phyloP scores from a whole-genome alignment of 2,888 invertebrate genomes.

The Branchinecta sandiegonensis region DNA sequence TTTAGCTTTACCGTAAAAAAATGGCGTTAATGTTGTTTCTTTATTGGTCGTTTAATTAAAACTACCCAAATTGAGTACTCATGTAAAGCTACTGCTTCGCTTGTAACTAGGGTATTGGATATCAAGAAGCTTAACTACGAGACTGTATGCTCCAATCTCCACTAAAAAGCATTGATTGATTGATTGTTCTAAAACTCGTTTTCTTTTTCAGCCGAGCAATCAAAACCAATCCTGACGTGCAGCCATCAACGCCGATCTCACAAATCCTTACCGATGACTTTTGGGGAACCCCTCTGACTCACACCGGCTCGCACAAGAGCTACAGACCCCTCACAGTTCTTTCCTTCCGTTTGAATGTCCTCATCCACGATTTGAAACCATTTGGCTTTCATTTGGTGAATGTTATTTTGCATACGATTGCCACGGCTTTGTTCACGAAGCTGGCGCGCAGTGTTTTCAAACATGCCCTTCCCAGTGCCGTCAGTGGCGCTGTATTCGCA shows the following conservation, averaged over 20 bases:
- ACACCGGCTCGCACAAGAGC: conserved; percentile 89
- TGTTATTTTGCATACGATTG: conserved; percentile 67
- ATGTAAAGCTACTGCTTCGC: no score
- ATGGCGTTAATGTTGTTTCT: no score
- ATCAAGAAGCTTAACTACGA: no score
- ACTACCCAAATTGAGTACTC: no score
- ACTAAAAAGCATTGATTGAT: no score
- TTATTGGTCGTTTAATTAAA: no score
- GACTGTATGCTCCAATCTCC: no score
- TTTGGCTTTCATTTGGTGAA: conserved; percentile 86
- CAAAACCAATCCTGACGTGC: conserved; percentile 80
- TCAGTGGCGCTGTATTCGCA: conserved; percentile 37
- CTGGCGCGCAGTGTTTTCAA: conserved; percentile 46
- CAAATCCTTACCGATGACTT: conserved; percentile 82
- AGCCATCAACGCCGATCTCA: conserved; percentile 64
- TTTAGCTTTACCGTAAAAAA: no score
- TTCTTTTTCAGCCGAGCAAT: conserved; percentile 73
- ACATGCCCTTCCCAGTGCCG: conserved; percentile 31
- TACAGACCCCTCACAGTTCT: conserved; percentile 84
- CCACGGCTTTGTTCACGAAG: conserved; percentile 64
- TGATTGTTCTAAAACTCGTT: conserved; percentile 26
- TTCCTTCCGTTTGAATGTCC: conserved; percentile 66
- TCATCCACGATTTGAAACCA: conserved; percentile 51
- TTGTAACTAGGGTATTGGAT: no score
- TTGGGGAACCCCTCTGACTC: conserved; percentile 89